These are phyloP conservation scores for Lycocorax pyrrhopterus DNA, from an alignment of 2,113 vertebrate genomes.

Conservation along the genomic window DNA sequence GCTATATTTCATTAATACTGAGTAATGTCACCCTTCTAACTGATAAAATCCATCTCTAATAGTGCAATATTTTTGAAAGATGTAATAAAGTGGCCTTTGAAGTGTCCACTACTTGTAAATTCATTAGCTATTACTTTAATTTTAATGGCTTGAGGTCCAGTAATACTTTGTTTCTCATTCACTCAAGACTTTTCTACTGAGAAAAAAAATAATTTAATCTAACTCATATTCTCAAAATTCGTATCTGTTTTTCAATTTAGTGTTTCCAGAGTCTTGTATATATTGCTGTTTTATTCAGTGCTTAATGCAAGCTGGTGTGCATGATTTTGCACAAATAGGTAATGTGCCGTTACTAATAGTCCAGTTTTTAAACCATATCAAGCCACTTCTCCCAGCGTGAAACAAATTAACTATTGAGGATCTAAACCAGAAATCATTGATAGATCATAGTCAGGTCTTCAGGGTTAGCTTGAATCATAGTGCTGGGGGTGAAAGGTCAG, in stretches of 20 bases:
- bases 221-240: not conserved
- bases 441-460: constrained; percentile 47
- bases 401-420: constrained; percentile 52
- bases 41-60: constrained; percentile 57
- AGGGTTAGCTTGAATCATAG: constrained; percentile 47
- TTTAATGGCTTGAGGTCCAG: not conserved
- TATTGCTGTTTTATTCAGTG: not conserved
- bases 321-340: not conserved
- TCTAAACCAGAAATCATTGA: constrained; percentile 51
- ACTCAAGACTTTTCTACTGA: not conserved
- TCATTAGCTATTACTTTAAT: not conserved
- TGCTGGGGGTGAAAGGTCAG: constrained; percentile 37
- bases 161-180: not conserved
- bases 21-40: constrained; percentile 61
- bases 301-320: not conserved
- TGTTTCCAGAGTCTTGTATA: not conserved
- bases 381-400: constrained; percentile 9
- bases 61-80: constrained; percentile 58
- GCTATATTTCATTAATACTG: constrained; percentile 66
- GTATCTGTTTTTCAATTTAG: not conserved
- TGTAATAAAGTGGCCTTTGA: constrained; percentile 33
- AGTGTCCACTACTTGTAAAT: constrained; percentile 4
- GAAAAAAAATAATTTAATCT: not conserved
- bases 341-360: not conserved
- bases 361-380: not conserved